Conservation (phyloP, 2,888 invertebrate species). For the Trichogramma dendrolimi region DNA sequence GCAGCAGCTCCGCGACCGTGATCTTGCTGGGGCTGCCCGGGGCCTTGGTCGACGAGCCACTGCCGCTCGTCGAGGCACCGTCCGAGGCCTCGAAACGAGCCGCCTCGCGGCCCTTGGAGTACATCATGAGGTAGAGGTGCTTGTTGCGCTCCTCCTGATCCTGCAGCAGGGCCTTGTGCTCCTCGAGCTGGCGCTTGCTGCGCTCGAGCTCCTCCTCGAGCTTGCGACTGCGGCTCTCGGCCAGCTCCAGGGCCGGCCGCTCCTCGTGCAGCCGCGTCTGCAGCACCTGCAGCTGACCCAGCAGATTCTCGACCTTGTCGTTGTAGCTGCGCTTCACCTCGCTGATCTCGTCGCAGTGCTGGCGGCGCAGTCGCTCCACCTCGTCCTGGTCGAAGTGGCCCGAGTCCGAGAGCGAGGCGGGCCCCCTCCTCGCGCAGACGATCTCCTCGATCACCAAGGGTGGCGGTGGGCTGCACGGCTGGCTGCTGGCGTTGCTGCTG, state of each 20-base stretch:
- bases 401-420: conserved; percentile 77
- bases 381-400: conserved; percentile 85
- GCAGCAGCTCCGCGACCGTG: conserved; percentile 75
- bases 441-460: not conserved
- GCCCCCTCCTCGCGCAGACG: conserved; percentile 57
- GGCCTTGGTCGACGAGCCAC: conserved; percentile 29
- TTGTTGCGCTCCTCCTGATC: conserved; percentile 72
- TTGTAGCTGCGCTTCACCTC: conserved; percentile 75
- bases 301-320: conserved; percentile 69
- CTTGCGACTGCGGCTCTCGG: conserved; percentile 66
- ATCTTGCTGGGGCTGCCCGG: conserved; percentile 54
- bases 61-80: not conserved
- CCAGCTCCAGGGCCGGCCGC: conserved; percentile 68
- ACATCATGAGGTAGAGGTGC: conserved; percentile 77
- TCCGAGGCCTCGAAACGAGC: conserved; percentile 66
- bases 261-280: conserved; percentile 75
- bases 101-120: conserved; percentile 77
- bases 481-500: conserved; percentile 51
- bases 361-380: conserved; percentile 62
- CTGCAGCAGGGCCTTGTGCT: conserved; percentile 62
- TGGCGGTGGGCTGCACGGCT: conserved; percentile 32
- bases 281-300: conserved; percentile 70
- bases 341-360: conserved; percentile 64
- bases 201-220: conserved; percentile 71
- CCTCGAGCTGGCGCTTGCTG: conserved; percentile 64